Evolutionary conservation across 2,888 invertebrate genomes (phyloP).

Genomic region (Liodrosophila aerea): DNA sequence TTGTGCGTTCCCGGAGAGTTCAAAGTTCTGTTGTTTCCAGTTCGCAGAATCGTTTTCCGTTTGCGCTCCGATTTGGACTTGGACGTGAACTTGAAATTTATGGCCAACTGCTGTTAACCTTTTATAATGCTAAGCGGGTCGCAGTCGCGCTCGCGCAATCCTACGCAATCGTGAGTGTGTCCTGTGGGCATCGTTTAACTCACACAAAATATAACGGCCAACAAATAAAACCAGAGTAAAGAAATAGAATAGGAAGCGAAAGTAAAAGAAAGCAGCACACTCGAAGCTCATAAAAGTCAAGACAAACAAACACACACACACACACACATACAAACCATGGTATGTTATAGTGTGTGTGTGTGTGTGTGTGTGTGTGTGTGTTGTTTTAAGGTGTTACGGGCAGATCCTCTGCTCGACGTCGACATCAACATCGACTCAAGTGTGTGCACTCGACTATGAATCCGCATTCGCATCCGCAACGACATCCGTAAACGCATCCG

Average conservation of each 20-base stretch:
- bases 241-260: not conserved
- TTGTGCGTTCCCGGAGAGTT: constrained; percentile 15
- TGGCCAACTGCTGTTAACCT: constrained; percentile 38
- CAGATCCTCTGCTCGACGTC: not conserved
- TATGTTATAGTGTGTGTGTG: constrained; percentile 34
- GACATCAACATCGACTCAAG: constrained; percentile 58
- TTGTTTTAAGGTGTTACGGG: constrained; percentile 7
- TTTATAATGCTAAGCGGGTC: constrained; percentile 31
- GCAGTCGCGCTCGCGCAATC: constrained; percentile 65
- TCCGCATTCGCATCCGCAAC: constrained; percentile 38
- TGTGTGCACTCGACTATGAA: constrained; percentile 69
- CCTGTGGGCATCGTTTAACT: constrained; percentile 67
- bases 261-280: not conserved
- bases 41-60: constrained; percentile 12
- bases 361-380: constrained; percentile 27
- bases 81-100: constrained; percentile 26
- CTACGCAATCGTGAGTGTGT: constrained; percentile 31
- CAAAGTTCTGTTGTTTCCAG: constrained; percentile 11
- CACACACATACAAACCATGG: constrained; percentile 31
- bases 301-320: constrained; percentile 17
- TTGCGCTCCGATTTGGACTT: constrained; percentile 2
- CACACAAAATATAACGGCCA: constrained; percentile 39
- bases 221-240: constrained; percentile 24
- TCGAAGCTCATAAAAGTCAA: constrained; percentile 42
- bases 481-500: constrained; percentile 22